Percentiles rank a stretch among this genome's conserved stretches.
Evolutionary conservation across 2,888 invertebrate species (phyloP).

Genomic region (Tyria jacobaeae): DNA sequence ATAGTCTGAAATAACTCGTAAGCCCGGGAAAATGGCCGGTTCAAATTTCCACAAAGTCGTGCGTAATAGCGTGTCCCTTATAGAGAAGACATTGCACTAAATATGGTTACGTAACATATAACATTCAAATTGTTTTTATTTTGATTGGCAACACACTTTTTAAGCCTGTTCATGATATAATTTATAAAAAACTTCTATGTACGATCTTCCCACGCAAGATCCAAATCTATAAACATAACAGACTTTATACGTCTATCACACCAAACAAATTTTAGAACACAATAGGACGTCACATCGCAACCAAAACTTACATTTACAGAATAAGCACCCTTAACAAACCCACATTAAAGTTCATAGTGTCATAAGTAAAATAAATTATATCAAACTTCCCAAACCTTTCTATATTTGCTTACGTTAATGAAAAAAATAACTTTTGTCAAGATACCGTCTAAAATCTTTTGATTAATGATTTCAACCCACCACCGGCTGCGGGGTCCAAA

Average conservation of each 20-base stretch:
- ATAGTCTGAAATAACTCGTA: no score
- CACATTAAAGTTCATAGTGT: slow-evolving; percentile 3
- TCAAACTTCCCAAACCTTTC: slow-evolving; percentile 58
- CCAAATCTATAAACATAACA: slow-evolving; percentile 27
- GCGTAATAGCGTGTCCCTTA: no score
- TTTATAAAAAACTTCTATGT: not conserved
- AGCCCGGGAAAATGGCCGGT: no score
- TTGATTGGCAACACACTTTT: not conserved
- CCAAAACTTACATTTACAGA: not conserved
- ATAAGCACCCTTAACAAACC: slow-evolving; percentile 11
- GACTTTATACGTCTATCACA: slow-evolving; percentile 45
- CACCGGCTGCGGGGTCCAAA: slow-evolving; percentile 60
- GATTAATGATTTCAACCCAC: slow-evolving; percentile 80
- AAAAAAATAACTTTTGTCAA: slow-evolving; percentile 79
- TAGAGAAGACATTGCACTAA: not conserved
- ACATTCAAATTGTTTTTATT: not conserved
- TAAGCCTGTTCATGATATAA: not conserved
- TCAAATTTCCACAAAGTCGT: no score
- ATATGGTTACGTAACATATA: not conserved
- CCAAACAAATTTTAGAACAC: slow-evolving; percentile 40
- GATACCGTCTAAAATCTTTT: slow-evolving; percentile 65
- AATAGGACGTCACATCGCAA: slow-evolving; percentile 22
- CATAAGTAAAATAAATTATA: not conserved
- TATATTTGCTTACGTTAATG: slow-evolving; percentile 79
- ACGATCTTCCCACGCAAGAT: slow-evolving; percentile 48